Conservation (phyloP, 2,113 vertebrate genomes). For the Sceloporus undulatus region DNA sequence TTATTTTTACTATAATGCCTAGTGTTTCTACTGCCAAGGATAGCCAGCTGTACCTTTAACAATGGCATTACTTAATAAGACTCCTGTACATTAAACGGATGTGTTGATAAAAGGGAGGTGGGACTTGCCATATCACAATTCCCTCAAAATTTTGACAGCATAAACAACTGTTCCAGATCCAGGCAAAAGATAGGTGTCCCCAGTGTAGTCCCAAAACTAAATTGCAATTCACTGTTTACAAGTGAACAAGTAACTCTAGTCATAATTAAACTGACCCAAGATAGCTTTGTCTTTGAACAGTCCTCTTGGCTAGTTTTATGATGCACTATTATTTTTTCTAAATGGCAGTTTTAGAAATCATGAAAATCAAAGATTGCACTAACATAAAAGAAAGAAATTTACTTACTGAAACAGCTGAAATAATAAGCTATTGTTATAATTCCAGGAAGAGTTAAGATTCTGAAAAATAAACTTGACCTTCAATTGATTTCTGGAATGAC, state of each 20-base stretch:
- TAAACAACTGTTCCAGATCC: background rate
- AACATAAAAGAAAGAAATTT: background rate
- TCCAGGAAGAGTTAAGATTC: background rate
- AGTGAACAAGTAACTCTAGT: background rate
- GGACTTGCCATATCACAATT: background rate
- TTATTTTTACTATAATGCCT: no score
- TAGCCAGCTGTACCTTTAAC: background rate
- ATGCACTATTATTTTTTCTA: background rate
- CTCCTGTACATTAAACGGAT: background rate
- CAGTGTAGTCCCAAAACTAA: background rate
- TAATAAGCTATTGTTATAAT: background rate
- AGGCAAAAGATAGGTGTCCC: background rate
- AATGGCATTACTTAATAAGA: background rate
- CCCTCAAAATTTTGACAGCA: background rate
- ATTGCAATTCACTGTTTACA: background rate
- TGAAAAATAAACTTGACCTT: conserved; percentile 10
- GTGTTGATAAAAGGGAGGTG: background rate
- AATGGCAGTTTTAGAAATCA: background rate
- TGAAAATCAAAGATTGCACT: background rate
- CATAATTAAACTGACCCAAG: background rate
- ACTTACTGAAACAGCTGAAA: background rate
- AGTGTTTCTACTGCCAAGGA: background rate
- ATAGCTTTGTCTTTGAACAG: background rate
- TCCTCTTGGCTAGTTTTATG: background rate
- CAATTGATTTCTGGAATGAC: background rate